Evolutionary conservation across 2,113 vertebrate genomes (phyloP).

Genomic region (Trichechus manatus): DNA sequence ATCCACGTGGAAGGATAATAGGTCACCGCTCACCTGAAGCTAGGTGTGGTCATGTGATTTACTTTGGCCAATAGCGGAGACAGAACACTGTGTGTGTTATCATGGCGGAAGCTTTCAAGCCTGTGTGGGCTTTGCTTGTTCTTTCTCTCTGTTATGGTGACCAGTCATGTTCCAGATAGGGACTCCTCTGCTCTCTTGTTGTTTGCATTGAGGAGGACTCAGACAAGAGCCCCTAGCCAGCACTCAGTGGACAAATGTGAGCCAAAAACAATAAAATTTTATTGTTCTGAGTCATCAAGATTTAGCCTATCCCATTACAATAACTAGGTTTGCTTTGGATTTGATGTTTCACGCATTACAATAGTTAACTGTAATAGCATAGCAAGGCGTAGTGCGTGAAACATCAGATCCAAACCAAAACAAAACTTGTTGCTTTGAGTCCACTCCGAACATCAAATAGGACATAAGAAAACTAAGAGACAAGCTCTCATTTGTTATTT

Average conservation of each 20-base stretch:
- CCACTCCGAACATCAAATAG: neutral
- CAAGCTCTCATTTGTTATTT: slow-evolving; percentile 30
- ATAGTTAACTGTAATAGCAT: neutral
- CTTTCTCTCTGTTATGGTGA: neutral
- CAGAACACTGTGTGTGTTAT: neutral
- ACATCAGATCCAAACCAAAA: neutral
- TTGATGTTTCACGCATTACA: neutral
- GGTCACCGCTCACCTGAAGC: neutral
- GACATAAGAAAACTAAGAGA: slow-evolving; percentile 1
- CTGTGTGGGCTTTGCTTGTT: neutral
- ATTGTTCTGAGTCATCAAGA: neutral
- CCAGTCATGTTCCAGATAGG: neutral
- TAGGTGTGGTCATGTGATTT: neutral
- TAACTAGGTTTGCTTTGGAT: neutral
- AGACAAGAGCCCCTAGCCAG: neutral
- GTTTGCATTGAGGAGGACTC: neutral
- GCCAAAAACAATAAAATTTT: neutral
- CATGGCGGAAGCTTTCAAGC: neutral
- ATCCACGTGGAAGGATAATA: neutral
- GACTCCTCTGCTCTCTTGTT: neutral
- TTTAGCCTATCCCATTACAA: neutral
- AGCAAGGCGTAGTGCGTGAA: neutral
- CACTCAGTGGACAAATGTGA: neutral
- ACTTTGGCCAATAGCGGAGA: neutral
- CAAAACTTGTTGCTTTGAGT: neutral